Evolutionary conservation across 1,140 invertebrate genomes (phyloP), one percentile per base, ranked within the genome.

Genomic region (Plodia interpunctella): DNA sequence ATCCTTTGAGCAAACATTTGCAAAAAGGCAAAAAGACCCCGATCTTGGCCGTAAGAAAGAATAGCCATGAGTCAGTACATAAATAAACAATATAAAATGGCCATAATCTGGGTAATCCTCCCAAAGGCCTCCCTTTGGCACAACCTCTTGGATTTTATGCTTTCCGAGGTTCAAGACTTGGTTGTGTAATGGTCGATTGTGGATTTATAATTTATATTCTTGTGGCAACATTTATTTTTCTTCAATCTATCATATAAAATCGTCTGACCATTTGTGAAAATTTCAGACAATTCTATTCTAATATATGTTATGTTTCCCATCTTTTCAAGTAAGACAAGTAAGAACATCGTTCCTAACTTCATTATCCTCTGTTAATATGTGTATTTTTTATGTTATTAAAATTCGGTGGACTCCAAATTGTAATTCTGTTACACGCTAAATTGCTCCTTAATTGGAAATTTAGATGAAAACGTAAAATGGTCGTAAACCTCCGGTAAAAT

Each of bases 401-500:
- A 25, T 25, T 25, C 21, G 21, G 6, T 3, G 6, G 21, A 25
- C 30, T 32, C 3, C 13, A 44, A 44, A 44, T 44, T 44, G 2
- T n/a, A n/a, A n/a, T n/a, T 15, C 15, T n/a, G 35, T 17, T 11
- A 9, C 9, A 10, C 32, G 38, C 38, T 5, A 44, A 44, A 44
- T 6, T 1, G 38, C 38, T 44, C 38, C 38, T 44, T 44, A 44
- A 44, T 44, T 44, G 8, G 10, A 35, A 44, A 15, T 44, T 44
- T 44, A 15, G 13, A 44, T 15, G 38, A 44, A n/a, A 44, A 44
- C 38, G 38, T 44, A 44, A 44, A 15, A 44, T 44, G 3, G 38
- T 44, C 38, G 38, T 44, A 44, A 44, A 44, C 38, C 15, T 44
- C n/a, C 38, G 10, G n/a, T 10, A 44, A 44, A 44, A 44, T 44